Evolutionary conservation across 2,888 invertebrate species (phyloP).

Genomic region (Tortricodes alternella): DNA sequence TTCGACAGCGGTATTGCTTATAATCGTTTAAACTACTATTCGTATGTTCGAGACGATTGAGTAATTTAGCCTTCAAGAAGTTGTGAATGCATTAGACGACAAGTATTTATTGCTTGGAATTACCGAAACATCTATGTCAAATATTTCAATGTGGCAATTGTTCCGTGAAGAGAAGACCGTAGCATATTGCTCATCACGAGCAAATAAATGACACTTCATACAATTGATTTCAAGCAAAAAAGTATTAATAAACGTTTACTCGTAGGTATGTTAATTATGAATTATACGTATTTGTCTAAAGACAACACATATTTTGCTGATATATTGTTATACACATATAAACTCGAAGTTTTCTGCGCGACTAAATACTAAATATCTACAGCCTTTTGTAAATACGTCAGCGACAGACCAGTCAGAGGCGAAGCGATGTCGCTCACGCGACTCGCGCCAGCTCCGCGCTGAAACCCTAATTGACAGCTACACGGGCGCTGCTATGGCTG

Average conservation of each 20-base stretch:
- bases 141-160: too few relatives aligned
- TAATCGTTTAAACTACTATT: conserved; percentile 6
- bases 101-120: too few relatives aligned
- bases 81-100: too few relatives aligned
- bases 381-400: conserved; percentile 24
- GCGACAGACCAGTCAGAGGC: conserved; percentile 19
- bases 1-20: conserved; percentile 23
- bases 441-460: conserved; percentile 31
- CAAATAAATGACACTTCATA: too few relatives aligned
- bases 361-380: conserved; percentile 6
- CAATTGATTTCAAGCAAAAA: too few relatives aligned
- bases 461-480: conserved; percentile 42
- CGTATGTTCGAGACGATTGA: neutral
- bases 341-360: neutral
- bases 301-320: neutral
- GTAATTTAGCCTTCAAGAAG: neutral
- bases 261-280: too few relatives aligned
- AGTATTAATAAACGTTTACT: too few relatives aligned
- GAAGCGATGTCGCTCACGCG: conserved; percentile 19
- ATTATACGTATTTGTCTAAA: too few relatives aligned
- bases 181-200: too few relatives aligned
- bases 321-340: neutral
- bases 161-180: too few relatives aligned
- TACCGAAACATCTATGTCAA: too few relatives aligned
- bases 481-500: conserved; percentile 34